phyloP scores from a whole-genome alignment of 2,113 vertebrate species.

The Syngnathus scovelli region DNA sequence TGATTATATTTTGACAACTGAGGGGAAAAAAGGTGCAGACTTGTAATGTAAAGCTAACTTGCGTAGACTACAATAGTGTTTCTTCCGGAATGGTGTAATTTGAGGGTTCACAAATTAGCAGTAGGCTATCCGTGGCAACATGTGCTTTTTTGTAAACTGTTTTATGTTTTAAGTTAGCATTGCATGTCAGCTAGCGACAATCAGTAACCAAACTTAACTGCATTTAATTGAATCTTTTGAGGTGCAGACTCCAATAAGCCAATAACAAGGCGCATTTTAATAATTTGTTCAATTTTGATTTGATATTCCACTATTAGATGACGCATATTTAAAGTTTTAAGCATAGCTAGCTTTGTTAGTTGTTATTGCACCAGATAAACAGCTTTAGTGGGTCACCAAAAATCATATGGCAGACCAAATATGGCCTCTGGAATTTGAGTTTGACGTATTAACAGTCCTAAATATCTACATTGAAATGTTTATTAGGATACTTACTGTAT shows the following conservation, averaged over 20 bases:
- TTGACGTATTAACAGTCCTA: background rate
- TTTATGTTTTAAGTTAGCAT: too few relatives aligned
- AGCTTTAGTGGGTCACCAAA: background rate
- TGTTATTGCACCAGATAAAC: background rate
- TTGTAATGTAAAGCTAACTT: background rate
- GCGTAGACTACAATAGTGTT: background rate
- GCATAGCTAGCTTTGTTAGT: too few relatives aligned
- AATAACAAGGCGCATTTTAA: too few relatives aligned
- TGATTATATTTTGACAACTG: background rate
- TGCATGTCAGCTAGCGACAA: too few relatives aligned
- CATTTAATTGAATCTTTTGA: too few relatives aligned
- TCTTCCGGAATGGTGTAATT: background rate
- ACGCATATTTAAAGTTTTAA: too few relatives aligned
- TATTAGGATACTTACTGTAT: background rate
- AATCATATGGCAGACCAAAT: background rate
- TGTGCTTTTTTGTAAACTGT: background rate
- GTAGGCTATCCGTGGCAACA: background rate
- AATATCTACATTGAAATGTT: background rate
- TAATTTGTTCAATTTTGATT: background rate
- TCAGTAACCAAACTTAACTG: too few relatives aligned
- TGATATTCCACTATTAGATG: too few relatives aligned
- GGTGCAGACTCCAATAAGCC: too few relatives aligned
- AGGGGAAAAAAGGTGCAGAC: background rate
- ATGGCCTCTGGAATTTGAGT: background rate
- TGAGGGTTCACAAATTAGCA: background rate